Evolutionary conservation across 2,797 vertebrate species (phyloP), one percentile per base, ranked within the genome.

Genomic region (Allobates femoralis): DNA sequence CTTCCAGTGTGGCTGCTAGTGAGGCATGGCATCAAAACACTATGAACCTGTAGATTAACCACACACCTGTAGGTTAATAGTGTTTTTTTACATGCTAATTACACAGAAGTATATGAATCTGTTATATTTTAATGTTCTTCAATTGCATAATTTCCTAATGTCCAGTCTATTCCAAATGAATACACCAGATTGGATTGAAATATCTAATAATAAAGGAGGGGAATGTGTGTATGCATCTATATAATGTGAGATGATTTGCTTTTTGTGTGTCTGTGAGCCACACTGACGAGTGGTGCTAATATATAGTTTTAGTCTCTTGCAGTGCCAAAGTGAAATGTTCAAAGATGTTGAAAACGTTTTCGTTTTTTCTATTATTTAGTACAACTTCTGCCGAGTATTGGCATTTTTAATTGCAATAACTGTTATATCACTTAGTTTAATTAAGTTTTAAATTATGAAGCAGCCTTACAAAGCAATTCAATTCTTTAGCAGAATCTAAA

Each of bases 401-500:
- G 18, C 53, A 12, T 62, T 79, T 83, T 79, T 87, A 83, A 71
- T 87, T 83, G 50, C 82, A 79, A 83, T 62, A 73, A 79, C 58
- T 79, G 51, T 55, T 67, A 66, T 81, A 86, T 76, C 66, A 86
- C 75, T 86, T 75, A 60, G 51, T 83, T 87, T 83, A 83, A 87
- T 83, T 83, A 83, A 79, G 37, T 83, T 26, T 34, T 87, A 66
- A 79, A 87, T 87, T 84, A 87, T 79, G 75, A 51, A 87, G 66
- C 46, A 21, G 69, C 14, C 66, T 3, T 26, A 28, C 37, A 79
- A 74, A 88, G 34, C 53, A 69, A 18, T 69, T 76, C 69, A 58
- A 75, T 55, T 66, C 53, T 77, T 66, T 30, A 41, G 3, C 30
- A 19, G 81, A 75, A 84, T 74, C 28, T 80, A 80, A 80, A 85